Evolutionary conservation across 2,888 invertebrate genomes (phyloP).

Genomic region (Herminia tarsipennalis): DNA sequence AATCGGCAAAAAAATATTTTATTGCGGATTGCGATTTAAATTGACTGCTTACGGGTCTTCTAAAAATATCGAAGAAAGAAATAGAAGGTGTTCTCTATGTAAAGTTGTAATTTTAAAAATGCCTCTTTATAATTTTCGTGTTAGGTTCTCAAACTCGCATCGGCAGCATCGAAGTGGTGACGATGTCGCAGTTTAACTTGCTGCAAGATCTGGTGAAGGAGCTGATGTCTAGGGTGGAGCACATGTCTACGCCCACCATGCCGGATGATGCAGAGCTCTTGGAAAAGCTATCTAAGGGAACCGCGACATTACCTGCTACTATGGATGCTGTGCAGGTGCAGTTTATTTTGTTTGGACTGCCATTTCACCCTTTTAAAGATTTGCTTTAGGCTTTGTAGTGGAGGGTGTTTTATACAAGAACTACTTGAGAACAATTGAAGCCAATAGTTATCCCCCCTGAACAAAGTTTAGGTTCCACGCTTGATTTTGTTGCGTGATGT

Average conservation of each 20-base stretch:
- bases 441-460: too few species aligned
- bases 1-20: too few species aligned
- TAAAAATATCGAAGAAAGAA: too few species aligned
- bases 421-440: too few species aligned
- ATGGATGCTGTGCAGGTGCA: slow-evolving; percentile 4
- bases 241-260: slow-evolving; percentile 54
- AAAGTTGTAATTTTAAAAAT: too few species aligned
- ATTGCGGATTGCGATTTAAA: too few species aligned
- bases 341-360: neutral
- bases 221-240: slow-evolving; percentile 47
- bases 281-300: slow-evolving; percentile 47
- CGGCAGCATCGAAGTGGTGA: slow-evolving; percentile 70
- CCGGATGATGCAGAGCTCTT: slow-evolving; percentile 63
- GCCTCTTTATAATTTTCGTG: neutral
- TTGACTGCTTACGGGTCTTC: too few species aligned
- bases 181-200: slow-evolving; percentile 62
- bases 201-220: slow-evolving; percentile 53
- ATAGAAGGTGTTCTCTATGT: too few species aligned
- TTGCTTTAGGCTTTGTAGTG: neutral
- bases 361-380: too few species aligned
- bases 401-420: too few species aligned
- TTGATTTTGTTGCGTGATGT: too few species aligned
- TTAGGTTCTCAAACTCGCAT: slow-evolving; percentile 43
- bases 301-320: slow-evolving; percentile 1
- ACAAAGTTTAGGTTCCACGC: too few species aligned